Percentiles rank a stretch among this genome's conserved stretches.
phyloP scores from a whole-genome alignment of 2,113 vertebrate genomes.

The Austrofundulus limnaeus region DNA sequence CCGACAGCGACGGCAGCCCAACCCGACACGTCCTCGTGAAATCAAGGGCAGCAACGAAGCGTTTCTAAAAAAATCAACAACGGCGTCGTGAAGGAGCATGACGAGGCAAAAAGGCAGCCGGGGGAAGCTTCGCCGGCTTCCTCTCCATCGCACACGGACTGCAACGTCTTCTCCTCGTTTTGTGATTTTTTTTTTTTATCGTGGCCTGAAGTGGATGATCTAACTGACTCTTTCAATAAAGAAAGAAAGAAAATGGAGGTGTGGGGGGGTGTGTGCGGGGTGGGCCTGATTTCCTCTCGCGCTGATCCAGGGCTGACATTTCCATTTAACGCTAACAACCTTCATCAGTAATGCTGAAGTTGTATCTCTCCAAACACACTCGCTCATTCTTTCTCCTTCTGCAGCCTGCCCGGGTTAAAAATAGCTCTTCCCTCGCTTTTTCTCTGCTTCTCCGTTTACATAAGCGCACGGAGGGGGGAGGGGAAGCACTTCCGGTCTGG shows the following conservation, averaged over 20 bases:
- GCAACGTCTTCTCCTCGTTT: constrained; percentile 29
- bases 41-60: constrained; percentile 32
- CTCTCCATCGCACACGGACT: constrained; percentile 19
- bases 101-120: constrained; percentile 36
- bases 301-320: constrained; percentile 45
- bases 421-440: constrained; percentile 77
- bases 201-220: constrained; percentile 14
- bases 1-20: background rate
- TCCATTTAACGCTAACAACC: constrained; percentile 65
- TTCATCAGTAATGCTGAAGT: constrained; percentile 72
- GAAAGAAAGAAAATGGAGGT: background rate
- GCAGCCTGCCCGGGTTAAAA: constrained; percentile 76
- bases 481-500: constrained; percentile 79
- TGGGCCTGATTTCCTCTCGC: constrained; percentile 28
- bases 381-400: constrained; percentile 74
- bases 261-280: background rate
- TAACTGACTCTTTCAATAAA: background rate
- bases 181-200: background rate
- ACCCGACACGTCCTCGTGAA: constrained; percentile 17
- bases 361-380: constrained; percentile 67
- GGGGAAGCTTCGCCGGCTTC: constrained; percentile 35
- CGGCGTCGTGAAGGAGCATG: constrained; percentile 21
- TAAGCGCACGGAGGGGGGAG: constrained; percentile 73
- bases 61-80: constrained; percentile 14
- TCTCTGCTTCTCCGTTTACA: constrained; percentile 81